Evolutionary conservation across 2,888 invertebrate species (phyloP), one percentile per base, ranked within the genome.

Genomic region (Phlogophora meticulosa): DNA sequence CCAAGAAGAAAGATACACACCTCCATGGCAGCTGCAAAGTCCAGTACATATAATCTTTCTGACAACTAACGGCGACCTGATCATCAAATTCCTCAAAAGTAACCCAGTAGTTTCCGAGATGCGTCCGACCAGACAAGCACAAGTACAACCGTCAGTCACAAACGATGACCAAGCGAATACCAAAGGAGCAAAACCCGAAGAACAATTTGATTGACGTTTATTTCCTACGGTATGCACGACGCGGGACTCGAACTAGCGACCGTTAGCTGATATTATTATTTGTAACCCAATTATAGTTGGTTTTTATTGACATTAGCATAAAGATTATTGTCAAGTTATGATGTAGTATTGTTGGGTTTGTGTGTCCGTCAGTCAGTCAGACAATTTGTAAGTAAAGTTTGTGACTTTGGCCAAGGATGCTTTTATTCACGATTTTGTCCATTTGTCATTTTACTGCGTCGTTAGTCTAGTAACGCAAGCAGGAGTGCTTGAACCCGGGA

Each of bases 141-240:
- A 61, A 36, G 28, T 51, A 64, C 46, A 57, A 49, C n/a, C n/a
- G 75, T 72, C 80, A 70, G 69, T 67, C 83, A 63, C 49, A 52
- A 73, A 59, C 49, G 60, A 77, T 83, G 81, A 83, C 72, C 22
- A 70, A 77, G 83, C 81, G 61, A 83, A 81, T 81, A 77, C 67
- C 81, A 4, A 28, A 46, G 7, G 55, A 40, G 24, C 58, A 55
- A 67, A 71, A 59, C 22, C 57, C 56, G 60, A 17, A 61, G 63
- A 71, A 68, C 67, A 67, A 81, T 83, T 59, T 62, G 69, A 72
- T 48, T 43, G 81, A 81, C 76, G 53, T 76, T 67, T 81, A 80
- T 83, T 82, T 86, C 82, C 83, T 85, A 62, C 60, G 62, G 69
- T 52, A 64, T 73, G 80, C 83, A 82, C 78, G 80, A 78, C 78